Evolutionary conservation across 2,888 invertebrate species (phyloP).

Genomic region (Aelia acuminata): DNA sequence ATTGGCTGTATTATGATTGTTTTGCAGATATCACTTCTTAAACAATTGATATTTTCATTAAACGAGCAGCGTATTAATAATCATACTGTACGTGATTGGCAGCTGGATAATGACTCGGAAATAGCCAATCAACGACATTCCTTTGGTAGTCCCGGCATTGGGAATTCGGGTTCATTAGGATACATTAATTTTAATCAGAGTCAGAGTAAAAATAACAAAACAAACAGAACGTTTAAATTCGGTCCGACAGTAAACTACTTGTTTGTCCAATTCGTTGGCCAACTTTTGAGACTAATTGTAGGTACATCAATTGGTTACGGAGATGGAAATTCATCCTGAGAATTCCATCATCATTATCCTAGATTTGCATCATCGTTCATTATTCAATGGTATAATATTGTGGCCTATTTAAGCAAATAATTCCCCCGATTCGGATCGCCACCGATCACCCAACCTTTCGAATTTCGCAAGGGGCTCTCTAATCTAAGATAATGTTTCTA

Average conservation of each 20-base stretch:
- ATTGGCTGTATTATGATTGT: no score
- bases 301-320: neutral
- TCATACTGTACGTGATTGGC: no score
- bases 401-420: constrained; percentile 47
- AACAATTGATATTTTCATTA: no score
- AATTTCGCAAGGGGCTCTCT: neutral
- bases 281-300: constrained; percentile 16
- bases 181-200: neutral
- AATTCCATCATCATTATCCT: constrained; percentile 39
- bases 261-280: neutral
- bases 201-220: neutral
- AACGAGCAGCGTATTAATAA: no score
- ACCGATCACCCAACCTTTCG: neutral
- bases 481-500: constrained; percentile 36
- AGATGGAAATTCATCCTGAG: neutral
- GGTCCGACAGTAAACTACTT: neutral
- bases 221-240: neutral
- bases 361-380: constrained; percentile 39
- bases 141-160: neutral
- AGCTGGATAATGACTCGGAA: no score
- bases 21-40: no score
- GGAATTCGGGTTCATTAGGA: neutral
- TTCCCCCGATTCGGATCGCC: constrained; percentile 13
- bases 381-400: constrained; percentile 21
- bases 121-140: neutral